Evolutionary conservation across 1,140 invertebrate genomes (phyloP), one percentile per base, ranked within the genome.

Genomic region (Gryllus bimaculatus): DNA sequence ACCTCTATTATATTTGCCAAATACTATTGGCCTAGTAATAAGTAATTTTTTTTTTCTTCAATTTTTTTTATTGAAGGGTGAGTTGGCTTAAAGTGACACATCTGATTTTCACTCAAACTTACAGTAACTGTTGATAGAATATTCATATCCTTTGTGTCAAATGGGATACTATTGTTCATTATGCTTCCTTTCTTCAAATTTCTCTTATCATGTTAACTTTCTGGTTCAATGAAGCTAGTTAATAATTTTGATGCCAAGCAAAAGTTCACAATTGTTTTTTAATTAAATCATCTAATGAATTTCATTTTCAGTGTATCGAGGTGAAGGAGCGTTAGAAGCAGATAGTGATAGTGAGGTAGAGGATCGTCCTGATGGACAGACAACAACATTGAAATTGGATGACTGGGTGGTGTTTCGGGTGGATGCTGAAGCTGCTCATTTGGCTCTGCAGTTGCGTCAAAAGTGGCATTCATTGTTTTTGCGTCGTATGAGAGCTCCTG

Each of bases 351-450:
- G 90, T 78, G 90, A 90, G 82, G 88, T 87, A 79, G 90, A 91
- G 80, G 88, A 91, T 74, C 88, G 89, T 78, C 89, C 89, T 7
- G 90, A 91, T 79, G 88, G 87, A 13, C 87, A 89, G 74, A 90
- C 87, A 20, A 89, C 91, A 8, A 87, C 88, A 75, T 84, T 92
- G 21, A 90, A 90, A 84, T 84, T 95, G 0, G 94, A 95, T 83
- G 93, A 95, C 80, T 96, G 94, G 94, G 89, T 94, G 47, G 89
- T 90, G n/a, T 94, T 95, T 84, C 89, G 89, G 74, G 86, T 92
- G 0, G 91, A 93, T 82, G 88, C 90, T 8, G 89, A 92, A 47
- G 89, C 90, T 79, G 91, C 91, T 0, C 87, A 91, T 74, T 86
- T 93, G 49, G 88, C 93, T 8, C 88, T 92, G 80, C 90, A 92